Percentiles rank a stretch among this genome's conserved stretches.
Evolutionary conservation across 1,140 invertebrate species (phyloP).

Genomic region (Solenopsis invicta): DNA sequence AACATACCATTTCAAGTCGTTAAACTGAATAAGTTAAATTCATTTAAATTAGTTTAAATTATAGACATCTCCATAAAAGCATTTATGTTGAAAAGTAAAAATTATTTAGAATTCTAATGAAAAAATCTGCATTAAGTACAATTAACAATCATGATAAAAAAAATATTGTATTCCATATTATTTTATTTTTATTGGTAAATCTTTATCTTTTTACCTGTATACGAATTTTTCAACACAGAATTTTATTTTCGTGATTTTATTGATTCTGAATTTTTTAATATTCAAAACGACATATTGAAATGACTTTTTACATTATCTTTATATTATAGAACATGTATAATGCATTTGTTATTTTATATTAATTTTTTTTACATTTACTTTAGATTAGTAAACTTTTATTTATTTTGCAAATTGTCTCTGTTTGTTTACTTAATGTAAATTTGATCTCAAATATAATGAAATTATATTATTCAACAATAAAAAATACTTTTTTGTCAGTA

Average conservation of each 20-base stretch:
- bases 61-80: slow-evolving; percentile 17
- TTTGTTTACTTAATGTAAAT: slow-evolving; percentile 43
- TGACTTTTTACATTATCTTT: background rate
- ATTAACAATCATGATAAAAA: slow-evolving; percentile 22
- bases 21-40: slow-evolving; percentile 40
- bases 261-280: background rate
- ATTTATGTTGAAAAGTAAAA: slow-evolving; percentile 7
- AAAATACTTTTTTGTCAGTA: slow-evolving; percentile 36
- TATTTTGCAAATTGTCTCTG: slow-evolving; percentile 33
- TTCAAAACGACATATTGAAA: background rate
- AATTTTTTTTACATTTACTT: slow-evolving; percentile 19
- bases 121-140: background rate
- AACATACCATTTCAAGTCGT: slow-evolving; percentile 52
- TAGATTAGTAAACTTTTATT: slow-evolving; percentile 25
- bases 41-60: slow-evolving; percentile 46
- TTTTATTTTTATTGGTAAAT: slow-evolving; percentile 14
- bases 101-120: background rate
- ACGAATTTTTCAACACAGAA: background rate
- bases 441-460: slow-evolving; percentile 50
- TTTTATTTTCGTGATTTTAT: background rate
- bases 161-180: slow-evolving; percentile 4
- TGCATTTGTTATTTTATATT: slow-evolving; percentile 22
- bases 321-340: slow-evolving; percentile 28
- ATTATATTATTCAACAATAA: slow-evolving; percentile 14
- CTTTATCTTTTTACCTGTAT: background rate